Evolutionary conservation across 2,888 invertebrate genomes (phyloP).

Genomic region (Scaptomyza polygonia): DNA sequence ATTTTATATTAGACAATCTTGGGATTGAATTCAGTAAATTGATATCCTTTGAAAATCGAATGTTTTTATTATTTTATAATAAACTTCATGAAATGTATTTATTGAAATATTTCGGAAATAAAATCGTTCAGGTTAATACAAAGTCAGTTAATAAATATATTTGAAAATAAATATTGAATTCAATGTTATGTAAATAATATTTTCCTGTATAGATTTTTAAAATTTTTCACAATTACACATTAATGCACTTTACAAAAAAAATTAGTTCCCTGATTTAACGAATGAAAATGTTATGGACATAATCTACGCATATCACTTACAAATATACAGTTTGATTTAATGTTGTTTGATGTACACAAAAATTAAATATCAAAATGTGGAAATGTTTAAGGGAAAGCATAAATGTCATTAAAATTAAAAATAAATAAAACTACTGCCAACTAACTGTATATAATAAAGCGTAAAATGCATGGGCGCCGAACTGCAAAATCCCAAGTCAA

Average conservation of each 20-base stretch:
- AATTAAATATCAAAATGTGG: constrained; percentile 9
- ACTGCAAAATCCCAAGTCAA: constrained; percentile 68
- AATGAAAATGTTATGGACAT: not conserved
- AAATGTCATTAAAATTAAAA: constrained; percentile 7
- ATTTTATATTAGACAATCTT: no score
- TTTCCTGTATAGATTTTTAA: not conserved
- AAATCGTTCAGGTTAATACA: not conserved
- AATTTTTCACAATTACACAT: not conserved
- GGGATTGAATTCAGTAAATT: no score
- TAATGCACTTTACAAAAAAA: not conserved
- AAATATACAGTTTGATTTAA: constrained; percentile 3
- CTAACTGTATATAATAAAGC: constrained; percentile 34
- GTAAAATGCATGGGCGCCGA: constrained; percentile 49
- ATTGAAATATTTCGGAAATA: not conserved
- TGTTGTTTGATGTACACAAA: constrained; percentile 7
- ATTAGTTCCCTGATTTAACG: not conserved
- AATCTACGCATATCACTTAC: not conserved
- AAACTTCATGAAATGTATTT: not conserved
- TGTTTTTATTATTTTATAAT: no score
- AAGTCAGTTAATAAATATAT: not conserved
- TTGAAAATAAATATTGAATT: not conserved
- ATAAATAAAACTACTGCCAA: constrained; percentile 10
- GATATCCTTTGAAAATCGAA: no score
- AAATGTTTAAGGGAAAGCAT: not conserved
- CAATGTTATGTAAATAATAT: not conserved